A percentile compares a stretch with the other conserved stretches of the same genome.
Conservation (phyloP, 2,888 invertebrate species). For the Petrolisthes manimaculis region DNA sequence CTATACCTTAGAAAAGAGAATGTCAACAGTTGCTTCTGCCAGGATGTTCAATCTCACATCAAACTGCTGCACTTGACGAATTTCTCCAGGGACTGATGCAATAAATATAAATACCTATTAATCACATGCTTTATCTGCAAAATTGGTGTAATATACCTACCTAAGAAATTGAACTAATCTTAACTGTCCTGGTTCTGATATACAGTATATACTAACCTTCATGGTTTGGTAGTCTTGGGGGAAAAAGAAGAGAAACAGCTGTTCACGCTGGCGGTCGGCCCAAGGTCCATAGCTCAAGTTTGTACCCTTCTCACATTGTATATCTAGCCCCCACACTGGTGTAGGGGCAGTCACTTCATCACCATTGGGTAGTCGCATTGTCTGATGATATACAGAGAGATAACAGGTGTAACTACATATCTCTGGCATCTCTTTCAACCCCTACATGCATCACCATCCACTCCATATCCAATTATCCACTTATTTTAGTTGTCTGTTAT, state of each 20-base stretch:
- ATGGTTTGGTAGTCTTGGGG: constrained; percentile 73
- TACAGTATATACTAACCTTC: constrained; percentile 40
- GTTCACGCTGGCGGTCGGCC: constrained; percentile 97
- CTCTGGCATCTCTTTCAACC: too few species aligned
- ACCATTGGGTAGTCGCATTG: constrained; percentile 57
- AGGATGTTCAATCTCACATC: constrained; percentile 91
- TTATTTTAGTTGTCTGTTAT: too few species aligned
- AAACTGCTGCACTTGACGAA: constrained; percentile 89
- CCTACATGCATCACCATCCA: too few species aligned
- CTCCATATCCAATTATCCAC: too few species aligned
- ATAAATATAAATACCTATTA: not conserved
- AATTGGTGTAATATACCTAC: not conserved
- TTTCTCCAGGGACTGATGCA: constrained; percentile 83
- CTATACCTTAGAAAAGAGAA: constrained; percentile 88
- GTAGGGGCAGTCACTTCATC: constrained; percentile 93
- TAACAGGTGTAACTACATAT: too few species aligned
- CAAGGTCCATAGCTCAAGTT: constrained; percentile 96
- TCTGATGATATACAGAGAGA: constrained; percentile 20
- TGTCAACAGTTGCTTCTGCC: constrained; percentile 93
- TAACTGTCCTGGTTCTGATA: not conserved
- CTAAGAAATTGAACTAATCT: not conserved
- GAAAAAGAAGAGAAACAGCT: constrained; percentile 95
- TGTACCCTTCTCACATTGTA: constrained; percentile 74
- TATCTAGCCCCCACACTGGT: constrained; percentile 95
- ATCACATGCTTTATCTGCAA: not conserved